Base-by-base conservation (phyloP, 64 coral and sea anemone genomes). In the Montipora capricornis region DNA sequence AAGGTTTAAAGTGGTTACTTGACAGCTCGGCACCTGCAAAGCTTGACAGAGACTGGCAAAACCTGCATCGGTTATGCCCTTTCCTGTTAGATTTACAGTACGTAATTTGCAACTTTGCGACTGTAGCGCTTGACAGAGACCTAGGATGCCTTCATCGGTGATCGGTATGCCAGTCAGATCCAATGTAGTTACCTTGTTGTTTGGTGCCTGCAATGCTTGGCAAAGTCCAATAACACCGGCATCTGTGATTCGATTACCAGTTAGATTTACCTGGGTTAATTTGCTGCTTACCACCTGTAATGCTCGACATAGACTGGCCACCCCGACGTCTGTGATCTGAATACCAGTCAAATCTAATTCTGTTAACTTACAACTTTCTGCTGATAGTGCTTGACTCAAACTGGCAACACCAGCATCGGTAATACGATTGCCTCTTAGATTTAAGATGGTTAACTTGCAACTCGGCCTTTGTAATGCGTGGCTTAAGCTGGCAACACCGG, bases 301-400 rank as follows among this genome's bases (percentile, higher is more conserved):
- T 44, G 81, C 8, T 84, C 47, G 24, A 84, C 81, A 20, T 26
- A 84, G 24, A 61, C 26, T 45, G 6, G 81, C 19, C 37, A 84
- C 20, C 37, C 81, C 81, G 16, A 29, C 57, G 47, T 84, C 81
- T 20, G 81, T 84, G 44, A 84, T 84, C 14, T 67, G 5, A 67
- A 67, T 67, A 44, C 46, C 6, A 84, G 3, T 37, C 44, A 84
- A 60, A 15, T 64, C 8, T 47, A 84, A 60, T 24, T 9, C 0
- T 4, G 81, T 84, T 13, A 84, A 24, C 49, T 84, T 53, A 46
- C 81, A 68, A 24, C 17, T 44, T 37, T 11, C 1, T 16, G 24
- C 26, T 84, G 9, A 67, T 67, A 84, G n/a, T 45, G 81, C 2
- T 84, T 84, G 1, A 84, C 60, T 44, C 2, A 84, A 26, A 61